These are phyloP conservation scores for Leptodirus hochenwartii DNA, from an alignment of 2,888 invertebrate genomes.

Conservation along the genomic window DNA sequence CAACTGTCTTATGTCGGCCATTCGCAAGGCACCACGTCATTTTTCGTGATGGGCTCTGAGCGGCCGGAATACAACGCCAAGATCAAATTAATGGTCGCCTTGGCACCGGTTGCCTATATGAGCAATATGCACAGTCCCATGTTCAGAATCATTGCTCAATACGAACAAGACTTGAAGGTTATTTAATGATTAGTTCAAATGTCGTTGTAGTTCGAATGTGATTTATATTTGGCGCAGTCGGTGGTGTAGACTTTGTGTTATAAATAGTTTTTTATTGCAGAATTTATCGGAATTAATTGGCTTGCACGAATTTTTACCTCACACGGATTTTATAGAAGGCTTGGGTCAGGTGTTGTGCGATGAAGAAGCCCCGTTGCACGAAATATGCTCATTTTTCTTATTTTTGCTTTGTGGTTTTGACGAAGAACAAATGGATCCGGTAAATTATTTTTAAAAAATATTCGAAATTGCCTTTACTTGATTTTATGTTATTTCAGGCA, in stretches of 20 bases:
- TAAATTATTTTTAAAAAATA: slow-evolving; percentile 19
- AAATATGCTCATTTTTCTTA: slow-evolving; percentile 44
- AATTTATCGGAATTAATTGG: slow-evolving; percentile 29
- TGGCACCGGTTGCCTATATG: slow-evolving; percentile 46
- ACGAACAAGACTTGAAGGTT: background rate
- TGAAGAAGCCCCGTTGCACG: slow-evolving; percentile 34
- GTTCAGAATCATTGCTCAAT: background rate
- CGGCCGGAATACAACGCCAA: slow-evolving; percentile 45
- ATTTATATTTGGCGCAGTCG: too few relatives aligned
- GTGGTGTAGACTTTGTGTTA: too few relatives aligned
- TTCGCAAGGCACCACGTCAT: slow-evolving; percentile 53
- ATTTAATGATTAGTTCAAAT: too few relatives aligned
- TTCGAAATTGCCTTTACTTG: too few relatives aligned
- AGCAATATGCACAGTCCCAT: slow-evolving; percentile 15
- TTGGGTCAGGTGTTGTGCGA: slow-evolving; percentile 35
- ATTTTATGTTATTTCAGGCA: too few relatives aligned
- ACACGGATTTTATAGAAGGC: slow-evolving; percentile 29
- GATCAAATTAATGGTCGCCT: slow-evolving; percentile 40
- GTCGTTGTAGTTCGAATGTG: too few relatives aligned
- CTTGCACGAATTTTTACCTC: slow-evolving; percentile 43
- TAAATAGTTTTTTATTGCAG: too few relatives aligned
- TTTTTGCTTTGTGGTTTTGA: slow-evolving; percentile 46
- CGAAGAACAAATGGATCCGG: slow-evolving; percentile 33
- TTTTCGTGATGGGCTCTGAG: slow-evolving; percentile 44
- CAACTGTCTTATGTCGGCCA: slow-evolving; percentile 62